Conservation (phyloP, 2,888 invertebrate genomes). For the Macrophya annulata region DNA sequence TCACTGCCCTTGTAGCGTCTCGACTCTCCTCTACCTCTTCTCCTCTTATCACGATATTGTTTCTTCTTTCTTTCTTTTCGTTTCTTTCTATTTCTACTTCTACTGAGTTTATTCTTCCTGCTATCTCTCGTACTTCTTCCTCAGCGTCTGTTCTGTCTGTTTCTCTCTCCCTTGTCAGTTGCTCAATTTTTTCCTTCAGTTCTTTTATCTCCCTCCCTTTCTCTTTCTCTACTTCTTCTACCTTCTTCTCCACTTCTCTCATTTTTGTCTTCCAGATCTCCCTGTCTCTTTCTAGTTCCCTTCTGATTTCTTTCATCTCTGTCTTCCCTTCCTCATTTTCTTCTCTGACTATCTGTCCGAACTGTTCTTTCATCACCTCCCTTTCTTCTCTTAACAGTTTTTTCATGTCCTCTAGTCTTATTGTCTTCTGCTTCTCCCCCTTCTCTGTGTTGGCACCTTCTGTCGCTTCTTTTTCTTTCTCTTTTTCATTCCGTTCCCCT, state of each 20-base stretch:
- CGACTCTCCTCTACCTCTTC: neutral
- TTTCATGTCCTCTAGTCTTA: neutral
- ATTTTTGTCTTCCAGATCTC: neutral
- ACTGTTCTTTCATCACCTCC: neutral
- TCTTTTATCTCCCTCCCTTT: neutral
- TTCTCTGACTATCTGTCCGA: neutral
- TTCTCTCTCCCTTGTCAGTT: neutral
- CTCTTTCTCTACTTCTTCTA: neutral
- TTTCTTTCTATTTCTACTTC: neutral
- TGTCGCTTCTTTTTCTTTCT: neutral
- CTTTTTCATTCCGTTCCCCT: neutral
- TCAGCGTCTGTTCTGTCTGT: neutral
- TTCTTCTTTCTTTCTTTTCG: neutral
- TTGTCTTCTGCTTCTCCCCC: neutral
- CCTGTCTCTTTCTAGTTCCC: neutral
- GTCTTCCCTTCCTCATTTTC: slow-evolving; percentile 13
- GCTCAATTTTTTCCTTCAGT: neutral
- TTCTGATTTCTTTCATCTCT: slow-evolving; percentile 33
- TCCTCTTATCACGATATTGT: neutral
- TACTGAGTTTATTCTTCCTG: neutral
- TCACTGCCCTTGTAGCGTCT: neutral
- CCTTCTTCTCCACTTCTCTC: neutral
- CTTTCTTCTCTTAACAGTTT: neutral
- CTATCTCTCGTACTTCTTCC: neutral
- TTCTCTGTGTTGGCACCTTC: neutral